A percentile compares a stretch with the other conserved stretches of the same genome.
Evolutionary conservation across 64 coral and sea anemone genomes (phyloP).

Genomic region (Actinia equina): DNA sequence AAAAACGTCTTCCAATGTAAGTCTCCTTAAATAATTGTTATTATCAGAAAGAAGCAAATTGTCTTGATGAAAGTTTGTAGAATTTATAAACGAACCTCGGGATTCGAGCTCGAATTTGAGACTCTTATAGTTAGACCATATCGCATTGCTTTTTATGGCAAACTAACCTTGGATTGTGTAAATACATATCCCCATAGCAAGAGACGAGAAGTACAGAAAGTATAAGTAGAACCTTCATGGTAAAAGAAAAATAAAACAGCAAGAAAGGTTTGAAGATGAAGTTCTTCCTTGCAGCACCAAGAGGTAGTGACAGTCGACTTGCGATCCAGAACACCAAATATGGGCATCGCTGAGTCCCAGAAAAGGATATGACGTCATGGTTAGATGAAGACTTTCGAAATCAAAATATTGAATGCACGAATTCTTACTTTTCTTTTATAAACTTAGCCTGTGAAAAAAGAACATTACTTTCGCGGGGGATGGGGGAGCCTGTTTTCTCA

Average conservation of each 20-base stretch:
- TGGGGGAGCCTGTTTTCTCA: too few species aligned
- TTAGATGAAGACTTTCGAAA: neutral
- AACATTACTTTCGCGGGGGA: too few species aligned
- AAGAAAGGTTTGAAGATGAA: neutral
- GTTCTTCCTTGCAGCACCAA: neutral
- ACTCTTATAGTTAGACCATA: neutral
- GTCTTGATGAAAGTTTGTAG: too few species aligned
- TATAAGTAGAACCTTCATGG: neutral
- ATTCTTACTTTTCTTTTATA: too few species aligned
- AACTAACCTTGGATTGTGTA: conserved; percentile 78
- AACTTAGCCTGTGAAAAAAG: too few species aligned
- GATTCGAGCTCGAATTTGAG: neutral
- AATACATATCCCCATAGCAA: conserved; percentile 49
- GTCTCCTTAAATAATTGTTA: too few species aligned
- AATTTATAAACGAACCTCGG: too few species aligned
- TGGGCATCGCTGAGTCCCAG: neutral
- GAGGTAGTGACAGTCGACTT: neutral
- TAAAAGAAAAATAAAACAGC: neutral
- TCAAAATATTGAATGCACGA: neutral
- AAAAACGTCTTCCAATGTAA: too few species aligned
- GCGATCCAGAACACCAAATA: neutral
- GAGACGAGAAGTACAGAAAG: neutral
- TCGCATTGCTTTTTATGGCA: neutral
- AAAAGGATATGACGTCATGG: conserved; percentile 8
- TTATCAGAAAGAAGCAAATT: too few species aligned